These are phyloP conservation scores for Apogon hyalosoma DNA, from an alignment of 2,797 vertebrate genomes.

Conservation along the genomic window DNA sequence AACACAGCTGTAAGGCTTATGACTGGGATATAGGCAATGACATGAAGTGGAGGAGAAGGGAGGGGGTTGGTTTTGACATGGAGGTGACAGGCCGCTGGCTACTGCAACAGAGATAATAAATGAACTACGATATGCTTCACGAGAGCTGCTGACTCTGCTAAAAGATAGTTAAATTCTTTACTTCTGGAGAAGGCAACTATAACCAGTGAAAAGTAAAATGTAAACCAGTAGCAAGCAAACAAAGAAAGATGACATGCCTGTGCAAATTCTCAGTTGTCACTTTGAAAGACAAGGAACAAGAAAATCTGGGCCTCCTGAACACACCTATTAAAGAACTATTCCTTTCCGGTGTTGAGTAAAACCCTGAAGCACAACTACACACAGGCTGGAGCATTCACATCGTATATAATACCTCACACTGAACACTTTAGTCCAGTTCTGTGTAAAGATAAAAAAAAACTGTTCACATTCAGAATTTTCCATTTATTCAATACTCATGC, in stretches of 20 bases:
- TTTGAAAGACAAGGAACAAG: slow-evolving; percentile 61
- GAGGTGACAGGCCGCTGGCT: slow-evolving; percentile 54
- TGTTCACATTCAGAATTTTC: background rate
- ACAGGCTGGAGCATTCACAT: background rate
- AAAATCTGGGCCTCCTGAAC: slow-evolving; percentile 73
- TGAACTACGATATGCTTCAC: slow-evolving; percentile 6
- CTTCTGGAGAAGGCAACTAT: background rate
- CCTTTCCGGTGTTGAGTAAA: slow-evolving; percentile 32
- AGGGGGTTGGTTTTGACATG: slow-evolving; percentile 55
- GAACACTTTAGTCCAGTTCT: slow-evolving; percentile 3
- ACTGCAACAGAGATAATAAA: slow-evolving; percentile 36
- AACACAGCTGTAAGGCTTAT: slow-evolving; percentile 75
- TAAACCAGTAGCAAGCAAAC: slow-evolving; percentile 18
- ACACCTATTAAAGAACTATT: slow-evolving; percentile 52
- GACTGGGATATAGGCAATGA: slow-evolving; percentile 23
- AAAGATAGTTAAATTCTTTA: background rate
- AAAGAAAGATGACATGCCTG: slow-evolving; percentile 32
- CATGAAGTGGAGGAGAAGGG: slow-evolving; percentile 23
- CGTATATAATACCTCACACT: slow-evolving; percentile 1
- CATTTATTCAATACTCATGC: background rate
- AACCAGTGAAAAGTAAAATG: slow-evolving; percentile 7
- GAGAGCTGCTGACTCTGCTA: slow-evolving; percentile 26
- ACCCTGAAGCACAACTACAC: slow-evolving; percentile 19
- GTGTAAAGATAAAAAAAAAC: background rate
- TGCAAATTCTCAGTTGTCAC: slow-evolving; percentile 40